Evolutionary conservation across 2,888 invertebrate genomes (phyloP).

Genomic region (Timema podura): DNA sequence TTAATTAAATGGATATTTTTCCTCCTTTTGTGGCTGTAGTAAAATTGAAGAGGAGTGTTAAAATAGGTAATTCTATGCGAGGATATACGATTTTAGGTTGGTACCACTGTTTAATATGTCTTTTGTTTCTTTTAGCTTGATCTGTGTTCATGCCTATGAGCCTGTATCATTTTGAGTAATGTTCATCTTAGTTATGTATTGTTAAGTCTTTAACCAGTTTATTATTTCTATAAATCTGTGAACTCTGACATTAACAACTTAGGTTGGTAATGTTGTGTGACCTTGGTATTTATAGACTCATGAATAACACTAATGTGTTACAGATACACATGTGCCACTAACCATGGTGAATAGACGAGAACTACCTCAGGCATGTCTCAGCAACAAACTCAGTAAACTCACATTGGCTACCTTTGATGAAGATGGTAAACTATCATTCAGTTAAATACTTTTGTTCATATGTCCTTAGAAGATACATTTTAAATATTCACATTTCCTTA

Average conservation of each 20-base stretch:
- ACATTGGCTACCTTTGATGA: slow-evolving; percentile 89
- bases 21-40: no score
- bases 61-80: no score
- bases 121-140: no score
- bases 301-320: slow-evolving; percentile 32
- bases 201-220: no score
- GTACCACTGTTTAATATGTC: no score
- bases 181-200: no score
- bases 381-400: slow-evolving; percentile 80
- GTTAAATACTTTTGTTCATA: slow-evolving; percentile 10
- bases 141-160: no score
- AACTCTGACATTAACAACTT: slow-evolving; percentile 42
- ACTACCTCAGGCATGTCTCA: slow-evolving; percentile 61
- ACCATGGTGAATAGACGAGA: slow-evolving; percentile 47
- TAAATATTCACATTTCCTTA: no score
- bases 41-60: no score
- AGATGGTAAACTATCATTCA: slow-evolving; percentile 51
- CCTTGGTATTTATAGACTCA: neutral
- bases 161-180: no score
- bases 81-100: no score
- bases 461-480: neutral
- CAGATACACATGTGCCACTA: slow-evolving; percentile 47
- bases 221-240: neutral
- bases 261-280: neutral
- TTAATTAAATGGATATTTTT: no score